Evolutionary conservation across 2,797 vertebrate genomes (phyloP), one percentile per base, ranked within the genome.

Genomic region (Denticeps clupeoides): DNA sequence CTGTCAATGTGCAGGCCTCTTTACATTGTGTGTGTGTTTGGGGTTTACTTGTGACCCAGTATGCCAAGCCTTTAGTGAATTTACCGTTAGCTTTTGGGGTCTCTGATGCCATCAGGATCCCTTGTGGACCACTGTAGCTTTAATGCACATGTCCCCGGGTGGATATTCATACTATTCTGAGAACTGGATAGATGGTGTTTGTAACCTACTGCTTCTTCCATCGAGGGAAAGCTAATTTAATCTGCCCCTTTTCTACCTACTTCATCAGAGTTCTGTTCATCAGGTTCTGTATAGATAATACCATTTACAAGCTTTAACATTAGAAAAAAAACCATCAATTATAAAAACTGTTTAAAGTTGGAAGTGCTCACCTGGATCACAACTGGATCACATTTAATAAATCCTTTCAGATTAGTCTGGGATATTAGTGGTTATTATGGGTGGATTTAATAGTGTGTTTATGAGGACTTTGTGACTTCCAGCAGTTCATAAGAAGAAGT

Each of bases 111-210:
- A 5, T 31, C 12, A 3, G 13, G 13, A 8, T 37, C 33, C 33
- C 33, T 18, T 2, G 33, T 19, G 33, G 33, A 8, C 1, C 9
- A 10, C 16, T 33, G 33, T 37, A 19, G 37, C 33, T 16, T 15
- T 9, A 33, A 1, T 16, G 4, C 16, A 31, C 26, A 35, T 38
- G 38, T 26, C 43, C 25, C 11, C 9, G 21, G 5, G 18, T 18
- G 13, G 37, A 25, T 23, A 43, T 24, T 47, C 23, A 41, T 11
- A 21, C 41, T 12, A 24, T 35, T 9, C 22, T 13, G 33, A 50
- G 13, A 46, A 24, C 33, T n/a, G 27, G 26, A 49, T 50, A 27
- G 54, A 51, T 25, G 41, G 25, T 25, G 46, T 27, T 29, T 24
- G 31, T 18, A 56, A 51, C 9, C 24, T 15, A 23, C 18, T 7